Conservation (phyloP, 2,113 vertebrate genomes). For the Ailuropoda melanoleuca region DNA sequence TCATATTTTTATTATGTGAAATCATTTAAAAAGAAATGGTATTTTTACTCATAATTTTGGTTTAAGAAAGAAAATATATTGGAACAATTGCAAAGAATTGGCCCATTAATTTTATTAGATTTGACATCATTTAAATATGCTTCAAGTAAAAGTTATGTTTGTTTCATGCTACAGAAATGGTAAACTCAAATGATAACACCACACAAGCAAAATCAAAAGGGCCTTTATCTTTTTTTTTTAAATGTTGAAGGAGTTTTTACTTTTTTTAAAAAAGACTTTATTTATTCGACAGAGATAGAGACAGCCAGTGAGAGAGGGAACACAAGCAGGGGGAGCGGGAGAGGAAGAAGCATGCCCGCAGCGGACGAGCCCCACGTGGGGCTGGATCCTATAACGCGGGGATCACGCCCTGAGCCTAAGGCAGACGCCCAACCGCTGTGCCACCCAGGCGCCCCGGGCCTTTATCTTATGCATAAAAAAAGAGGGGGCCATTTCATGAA, state of each 20-base stretch:
- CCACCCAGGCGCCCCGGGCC: no score
- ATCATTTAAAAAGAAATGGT: conserved; percentile 44
- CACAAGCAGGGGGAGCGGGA: no score
- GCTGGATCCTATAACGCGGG: no score
- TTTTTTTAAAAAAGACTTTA: no score
- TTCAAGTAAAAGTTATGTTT: conserved; percentile 36
- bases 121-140: conserved; percentile 50
- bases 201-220: conserved; percentile 5
- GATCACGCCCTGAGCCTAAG: no score
- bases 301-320: no score
- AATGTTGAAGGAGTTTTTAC: no score
- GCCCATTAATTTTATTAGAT: conserved; percentile 58
- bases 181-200: neutral
- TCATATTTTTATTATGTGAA: conserved; percentile 59
- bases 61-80: conserved; percentile 46
- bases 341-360: no score
- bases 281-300: no score
- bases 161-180: conserved; percentile 9
- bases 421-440: no score
- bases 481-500: neutral
- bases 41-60: conserved; percentile 50
- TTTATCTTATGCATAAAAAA: neutral
- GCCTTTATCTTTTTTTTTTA: neutral
- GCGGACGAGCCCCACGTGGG: no score
- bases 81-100: conserved; percentile 28